Base-by-base conservation (phyloP, 37 sponge, comb jelly and placozoan genomes). In the Aplysina aerophoba region DNA sequence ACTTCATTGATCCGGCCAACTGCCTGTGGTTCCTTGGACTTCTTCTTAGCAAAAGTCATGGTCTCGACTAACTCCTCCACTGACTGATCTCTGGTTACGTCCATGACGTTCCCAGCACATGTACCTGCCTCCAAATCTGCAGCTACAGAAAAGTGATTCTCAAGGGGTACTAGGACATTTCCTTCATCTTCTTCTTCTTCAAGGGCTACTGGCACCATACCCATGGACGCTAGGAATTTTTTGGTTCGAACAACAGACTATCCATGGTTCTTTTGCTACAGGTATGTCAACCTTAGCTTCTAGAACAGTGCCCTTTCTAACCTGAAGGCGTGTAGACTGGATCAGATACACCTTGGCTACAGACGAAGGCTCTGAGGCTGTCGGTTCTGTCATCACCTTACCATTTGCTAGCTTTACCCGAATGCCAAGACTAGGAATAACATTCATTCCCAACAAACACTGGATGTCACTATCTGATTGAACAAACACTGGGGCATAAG, bases 401-500 rank as follows among this genome's bases (percentile, higher is more conserved):
- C 77, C 85, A 75, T 75, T 85, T 20, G 63, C 63, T n/a, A 78
- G n/a, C 41, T 75, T 16, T 21, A 85, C 17, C 0, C 58, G 28
- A 75, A 75, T 53, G 19, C 85, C 79, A 54, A 85, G 56, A 27
- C 55, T 12, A 21, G 85, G 64, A 27, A 85, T 30, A 19, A 35
- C 85, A 37, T 85, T 85, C 77, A 77, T 77, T 16, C 73, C 73
- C 36, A 71, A 44, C 24, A 71, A 21, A 15, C 77, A 61, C 40
- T 60, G 35, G 28, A 39, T 55, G 3, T 62, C 65, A 82, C 67
- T 82, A 13, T 64, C 83, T 36, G 83, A 68, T 2, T 82, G 83
- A 15, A 82, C 83, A 82, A 82, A 82, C 21, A 55, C 65, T 15
- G 55, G 67, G 21, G 35, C 56, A 55, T 28, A 57, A n/a, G 41